phyloP scores from a whole-genome alignment of 2,888 invertebrate genomes.

The Drosophila imparisetae region DNA sequence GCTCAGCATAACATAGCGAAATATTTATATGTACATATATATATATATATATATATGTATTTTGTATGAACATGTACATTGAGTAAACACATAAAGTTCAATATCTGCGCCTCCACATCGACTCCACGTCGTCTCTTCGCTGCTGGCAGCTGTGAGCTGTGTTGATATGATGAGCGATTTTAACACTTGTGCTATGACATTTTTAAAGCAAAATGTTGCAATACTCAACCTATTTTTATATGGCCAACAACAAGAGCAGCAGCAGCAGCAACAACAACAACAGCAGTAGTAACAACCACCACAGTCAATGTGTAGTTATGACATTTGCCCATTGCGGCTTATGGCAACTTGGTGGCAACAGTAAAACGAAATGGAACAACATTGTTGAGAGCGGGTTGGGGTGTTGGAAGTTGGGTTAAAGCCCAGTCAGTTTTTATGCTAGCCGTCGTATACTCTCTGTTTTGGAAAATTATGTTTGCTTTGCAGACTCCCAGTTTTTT shows the following conservation, averaged over 20 bases:
- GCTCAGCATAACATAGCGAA: conserved; percentile 69
- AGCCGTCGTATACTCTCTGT: conserved; percentile 12
- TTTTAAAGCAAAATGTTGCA: conserved; percentile 73
- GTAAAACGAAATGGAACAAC: conserved; percentile 15
- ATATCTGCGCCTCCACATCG: conserved; percentile 47
- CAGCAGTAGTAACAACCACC: conserved; percentile 24
- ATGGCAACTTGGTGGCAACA: conserved; percentile 39
- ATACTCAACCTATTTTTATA: conserved; percentile 71
- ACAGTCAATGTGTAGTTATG: conserved; percentile 63
- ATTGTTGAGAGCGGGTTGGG: neutral
- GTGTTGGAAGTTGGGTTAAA: conserved; percentile 4
- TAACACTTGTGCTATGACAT: conserved; percentile 72
- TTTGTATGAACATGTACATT: conserved; percentile 6
- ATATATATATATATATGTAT: conserved; percentile 8
- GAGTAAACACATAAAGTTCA: conserved; percentile 62
- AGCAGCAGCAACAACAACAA: conserved; percentile 20
- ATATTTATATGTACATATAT: conserved; percentile 19
- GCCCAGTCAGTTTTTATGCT: conserved; percentile 13
- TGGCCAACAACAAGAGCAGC: conserved; percentile 31
- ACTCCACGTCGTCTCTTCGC: conserved; percentile 9
- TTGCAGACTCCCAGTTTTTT: neutral
- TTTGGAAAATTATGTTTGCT: neutral
- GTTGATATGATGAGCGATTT: conserved; percentile 79
- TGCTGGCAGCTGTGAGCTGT: conserved; percentile 51
- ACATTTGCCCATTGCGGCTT: conserved; percentile 62